These are phyloP conservation scores for Troides helena DNA, from an alignment of 2,888 invertebrate species.

Conservation along the genomic window DNA sequence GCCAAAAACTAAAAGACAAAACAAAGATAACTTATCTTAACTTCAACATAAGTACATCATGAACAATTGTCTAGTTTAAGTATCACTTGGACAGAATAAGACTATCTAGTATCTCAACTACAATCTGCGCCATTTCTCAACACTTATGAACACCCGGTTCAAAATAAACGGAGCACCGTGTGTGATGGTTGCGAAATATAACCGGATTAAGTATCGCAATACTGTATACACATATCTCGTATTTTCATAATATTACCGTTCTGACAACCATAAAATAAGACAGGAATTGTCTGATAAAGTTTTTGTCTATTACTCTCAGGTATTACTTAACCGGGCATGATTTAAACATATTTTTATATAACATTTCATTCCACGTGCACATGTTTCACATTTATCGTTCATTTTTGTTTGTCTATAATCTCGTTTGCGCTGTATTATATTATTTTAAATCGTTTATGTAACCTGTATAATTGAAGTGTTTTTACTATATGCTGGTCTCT, in stretches of 20 bases:
- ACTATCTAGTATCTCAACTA: slow-evolving; percentile 15
- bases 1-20: neutral
- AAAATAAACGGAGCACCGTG: slow-evolving; percentile 21
- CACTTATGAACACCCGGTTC: slow-evolving; percentile 18
- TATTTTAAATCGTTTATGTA: too few relatives aligned
- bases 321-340: neutral
- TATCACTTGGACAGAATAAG: neutral
- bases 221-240: slow-evolving; percentile 6
- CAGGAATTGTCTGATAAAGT: neutral
- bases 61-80: neutral
- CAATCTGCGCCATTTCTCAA: slow-evolving; percentile 17
- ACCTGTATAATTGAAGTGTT: too few relatives aligned
- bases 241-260: slow-evolving; percentile 13
- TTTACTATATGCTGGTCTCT: too few relatives aligned
- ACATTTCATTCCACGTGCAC: neutral
- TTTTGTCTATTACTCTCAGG: neutral
- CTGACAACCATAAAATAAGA: slow-evolving; percentile 14
- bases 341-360: neutral
- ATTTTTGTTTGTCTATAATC: neutral
- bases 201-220: slow-evolving; percentile 18
- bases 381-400: neutral
- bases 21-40: neutral
- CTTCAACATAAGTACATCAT: neutral
- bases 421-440: too few relatives aligned
- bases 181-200: slow-evolving; percentile 24